Conservation (phyloP, 1,140 invertebrate species). For the Augochlora pura region DNA sequence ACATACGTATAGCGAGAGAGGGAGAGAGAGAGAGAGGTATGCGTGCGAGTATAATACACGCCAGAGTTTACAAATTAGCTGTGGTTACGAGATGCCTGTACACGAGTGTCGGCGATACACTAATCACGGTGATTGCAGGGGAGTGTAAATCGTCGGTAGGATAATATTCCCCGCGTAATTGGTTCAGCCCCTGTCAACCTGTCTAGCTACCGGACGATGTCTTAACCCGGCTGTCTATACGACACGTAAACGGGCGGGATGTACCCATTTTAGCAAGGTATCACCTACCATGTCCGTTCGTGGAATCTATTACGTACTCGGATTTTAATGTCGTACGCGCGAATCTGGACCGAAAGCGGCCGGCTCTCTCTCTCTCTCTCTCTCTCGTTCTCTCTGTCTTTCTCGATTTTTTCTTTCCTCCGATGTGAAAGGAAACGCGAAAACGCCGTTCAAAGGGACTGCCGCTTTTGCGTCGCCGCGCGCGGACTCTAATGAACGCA, state of each 20-base stretch:
- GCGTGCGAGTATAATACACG: conserved; percentile 29
- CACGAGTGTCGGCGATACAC: conserved; percentile 70
- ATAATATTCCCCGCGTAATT: conserved; percentile 77
- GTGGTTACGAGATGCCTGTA: conserved; percentile 68
- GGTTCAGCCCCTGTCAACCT: conserved; percentile 77
- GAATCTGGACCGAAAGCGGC: conserved; percentile 31
- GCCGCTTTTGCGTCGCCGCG: background rate
- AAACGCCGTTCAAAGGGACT: conserved; percentile 1
- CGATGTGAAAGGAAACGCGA: conserved; percentile 26
- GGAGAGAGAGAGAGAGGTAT: background rate
- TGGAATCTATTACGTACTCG: conserved; percentile 58
- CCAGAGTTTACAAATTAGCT: conserved; percentile 74
- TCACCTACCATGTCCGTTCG: conserved; percentile 59
- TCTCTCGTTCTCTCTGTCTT: too few species aligned
- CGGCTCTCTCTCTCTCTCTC: background rate
- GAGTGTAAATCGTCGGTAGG: conserved; percentile 69
- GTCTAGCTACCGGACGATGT: conserved; percentile 72
- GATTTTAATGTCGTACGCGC: conserved; percentile 13
- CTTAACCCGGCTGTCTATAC: conserved; percentile 66
- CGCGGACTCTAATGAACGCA: background rate
- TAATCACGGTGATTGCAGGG: conserved; percentile 77
- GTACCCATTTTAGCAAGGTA: conserved; percentile 66
- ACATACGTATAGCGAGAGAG: background rate
- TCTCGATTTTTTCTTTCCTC: conserved; percentile 2
- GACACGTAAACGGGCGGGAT: conserved; percentile 57